Percentiles rank a stretch among this genome's conserved stretches.
phyloP scores from a whole-genome alignment of 2,888 invertebrate genomes.

The Cosmia pyralina region DNA sequence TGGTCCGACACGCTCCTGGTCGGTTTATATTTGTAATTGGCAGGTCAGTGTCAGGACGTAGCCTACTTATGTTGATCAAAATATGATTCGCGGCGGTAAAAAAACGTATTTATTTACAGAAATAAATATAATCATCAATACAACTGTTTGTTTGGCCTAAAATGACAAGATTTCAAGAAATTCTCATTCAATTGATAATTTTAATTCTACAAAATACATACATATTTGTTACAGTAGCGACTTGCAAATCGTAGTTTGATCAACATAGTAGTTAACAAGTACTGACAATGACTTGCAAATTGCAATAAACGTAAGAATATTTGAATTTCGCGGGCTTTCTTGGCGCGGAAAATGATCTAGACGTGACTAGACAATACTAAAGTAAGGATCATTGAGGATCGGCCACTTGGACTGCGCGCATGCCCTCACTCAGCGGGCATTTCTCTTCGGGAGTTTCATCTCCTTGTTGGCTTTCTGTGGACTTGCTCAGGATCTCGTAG shows the following conservation, averaged over 20 bases:
- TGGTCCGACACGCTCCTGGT: too few relatives aligned
- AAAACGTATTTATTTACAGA: not conserved
- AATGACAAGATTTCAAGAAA: not conserved
- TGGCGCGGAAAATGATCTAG: not conserved
- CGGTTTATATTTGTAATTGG: not conserved
- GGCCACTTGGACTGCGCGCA: slow-evolving; percentile 67
- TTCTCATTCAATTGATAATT: not conserved
- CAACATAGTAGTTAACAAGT: not conserved
- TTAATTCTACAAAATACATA: not conserved
- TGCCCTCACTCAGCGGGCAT: slow-evolving; percentile 66
- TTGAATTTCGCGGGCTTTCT: not conserved
- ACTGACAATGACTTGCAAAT: not conserved
- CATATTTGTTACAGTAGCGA: not conserved
- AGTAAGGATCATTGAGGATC: slow-evolving; percentile 47
- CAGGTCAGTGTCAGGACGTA: not conserved
- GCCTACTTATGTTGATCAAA: not conserved
- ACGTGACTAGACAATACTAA: slow-evolving; percentile 1
- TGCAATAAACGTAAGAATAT: not conserved
- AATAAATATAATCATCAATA: not conserved
- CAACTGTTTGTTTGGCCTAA: not conserved
- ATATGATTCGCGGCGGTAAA: not conserved
- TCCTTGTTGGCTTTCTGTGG: slow-evolving; percentile 60
- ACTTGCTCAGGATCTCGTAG: slow-evolving; percentile 91
- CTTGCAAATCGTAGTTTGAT: not conserved
- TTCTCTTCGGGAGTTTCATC: slow-evolving; percentile 47